Base-by-base conservation (phyloP, 2,888 invertebrate genomes). In the Hyposoter didymator region DNA sequence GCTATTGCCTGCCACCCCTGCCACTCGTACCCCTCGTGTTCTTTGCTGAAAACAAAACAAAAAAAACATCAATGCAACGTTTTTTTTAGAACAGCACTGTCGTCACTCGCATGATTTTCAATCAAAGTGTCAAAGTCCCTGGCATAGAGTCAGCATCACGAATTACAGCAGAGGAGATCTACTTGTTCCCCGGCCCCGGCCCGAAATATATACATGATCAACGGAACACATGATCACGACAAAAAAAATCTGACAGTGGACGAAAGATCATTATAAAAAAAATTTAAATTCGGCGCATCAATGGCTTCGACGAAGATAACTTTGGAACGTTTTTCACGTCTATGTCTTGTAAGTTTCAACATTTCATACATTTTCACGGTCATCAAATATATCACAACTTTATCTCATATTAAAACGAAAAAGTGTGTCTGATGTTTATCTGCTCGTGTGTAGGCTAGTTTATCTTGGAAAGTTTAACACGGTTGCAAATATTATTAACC, bases 91-190 rank as follows among this genome's bases (percentile, higher is more conserved):
- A 32, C 49, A 10, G 43, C 35, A 4, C n/a, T 35, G 72, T 28
- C 43, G 67, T 66, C 49, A 52, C 66, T 66, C n/a, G 67, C 66
- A 49, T 78, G 78, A 78, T 39, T 52, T 55, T 78, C 55, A 12
- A 67, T 78, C 55, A 12, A 67, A 67, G 49, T 78, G 55, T 78
- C 78, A 78, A 78, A 78, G 78, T 78, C 76, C 52, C 39, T 49
- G 49, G n/a, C 62, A 45, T 6, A 17, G 22, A 35, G 32, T 55
- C 14, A 32, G 39, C 8, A 35, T 22, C 49, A 39, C 66, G 19
- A 17, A 35, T 49, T n/a, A 17, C 8, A 49, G 5, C 14, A 17
- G 22, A 19, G 49, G 22, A 17, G 35, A 39, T 22, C 19, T 28
- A 43, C 19, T 52, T 22, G 5, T 39, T 52, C 66, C 14, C 12